Evolutionary conservation across 1,140 invertebrate genomes (phyloP).

Genomic region (Potamilus streckersoni): DNA sequence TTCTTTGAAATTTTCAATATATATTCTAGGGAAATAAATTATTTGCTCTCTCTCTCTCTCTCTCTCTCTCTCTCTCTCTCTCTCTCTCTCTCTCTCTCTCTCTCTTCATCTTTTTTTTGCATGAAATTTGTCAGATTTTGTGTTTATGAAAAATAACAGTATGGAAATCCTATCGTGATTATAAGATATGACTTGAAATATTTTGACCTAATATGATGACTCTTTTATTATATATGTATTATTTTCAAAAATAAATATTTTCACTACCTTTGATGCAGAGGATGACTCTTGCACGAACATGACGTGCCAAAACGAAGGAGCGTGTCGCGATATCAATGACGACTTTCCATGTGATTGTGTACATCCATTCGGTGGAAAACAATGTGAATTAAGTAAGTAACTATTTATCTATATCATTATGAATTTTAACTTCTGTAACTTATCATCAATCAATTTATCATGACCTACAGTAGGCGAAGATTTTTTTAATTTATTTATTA

Average conservation of each 20-base stretch:
- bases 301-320: conserved; percentile 33
- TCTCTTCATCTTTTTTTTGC: no score
- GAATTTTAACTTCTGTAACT: no score
- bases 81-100: no score
- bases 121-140: neutral
- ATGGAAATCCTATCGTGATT: neutral
- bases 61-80: no score
- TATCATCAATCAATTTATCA: no score
- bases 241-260: neutral
- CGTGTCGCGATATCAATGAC: conserved; percentile 22
- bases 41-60: no score
- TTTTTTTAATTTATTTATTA: no score
- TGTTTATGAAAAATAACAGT: neutral
- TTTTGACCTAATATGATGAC: neutral
- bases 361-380: conserved; percentile 29
- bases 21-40: no score
- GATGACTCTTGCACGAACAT: conserved; percentile 17
- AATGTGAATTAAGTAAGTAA: conserved; percentile 25
- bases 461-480: no score
- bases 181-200: neutral
- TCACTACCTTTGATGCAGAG: conserved; percentile 4
- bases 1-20: no score
- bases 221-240: neutral
- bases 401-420: neutral
- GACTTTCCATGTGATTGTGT: conserved; percentile 32